These are phyloP conservation scores for Lydus trimaculatus DNA, from an alignment of 2,888 invertebrate genomes.

Conservation along the genomic window DNA sequence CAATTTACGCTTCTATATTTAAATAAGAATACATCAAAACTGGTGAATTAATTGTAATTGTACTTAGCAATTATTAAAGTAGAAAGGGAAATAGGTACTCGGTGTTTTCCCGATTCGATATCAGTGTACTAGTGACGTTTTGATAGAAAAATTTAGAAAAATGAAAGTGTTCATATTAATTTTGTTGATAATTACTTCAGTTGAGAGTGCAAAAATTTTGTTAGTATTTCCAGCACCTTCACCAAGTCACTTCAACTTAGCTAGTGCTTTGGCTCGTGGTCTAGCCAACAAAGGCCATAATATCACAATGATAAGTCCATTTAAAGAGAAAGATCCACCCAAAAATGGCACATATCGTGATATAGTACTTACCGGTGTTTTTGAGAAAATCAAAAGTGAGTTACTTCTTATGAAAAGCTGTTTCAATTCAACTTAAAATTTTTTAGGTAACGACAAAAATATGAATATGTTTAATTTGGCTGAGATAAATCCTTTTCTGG, in stretches of 20 bases:
- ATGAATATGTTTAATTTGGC: slow-evolving; percentile 19
- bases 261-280: slow-evolving; percentile 35
- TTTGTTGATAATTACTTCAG: not conserved
- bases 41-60: no score
- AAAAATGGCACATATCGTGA: slow-evolving; percentile 35
- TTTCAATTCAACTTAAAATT: not conserved
- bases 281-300: slow-evolving; percentile 44
- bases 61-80: no score
- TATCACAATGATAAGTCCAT: slow-evolving; percentile 40
- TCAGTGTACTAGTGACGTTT: no score
- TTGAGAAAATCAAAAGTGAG: slow-evolving; percentile 23
- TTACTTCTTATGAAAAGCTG: not conserved
- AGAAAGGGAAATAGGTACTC: no score
- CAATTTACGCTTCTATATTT: no score
- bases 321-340: slow-evolving; percentile 36
- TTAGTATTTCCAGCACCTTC: slow-evolving; percentile 38
- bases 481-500: slow-evolving; percentile 10
- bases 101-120: no score
- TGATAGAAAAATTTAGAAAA: no score
- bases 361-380: slow-evolving; percentile 26
- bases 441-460: not conserved
- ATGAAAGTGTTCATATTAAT: not conserved
- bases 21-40: no score
- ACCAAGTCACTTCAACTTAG: slow-evolving; percentile 39
- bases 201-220: slow-evolving; percentile 30